Percentiles rank a stretch among this genome's conserved stretches.
Conservation (phyloP, 1,140 invertebrate species). For the Dolichoris vasculosae region DNA sequence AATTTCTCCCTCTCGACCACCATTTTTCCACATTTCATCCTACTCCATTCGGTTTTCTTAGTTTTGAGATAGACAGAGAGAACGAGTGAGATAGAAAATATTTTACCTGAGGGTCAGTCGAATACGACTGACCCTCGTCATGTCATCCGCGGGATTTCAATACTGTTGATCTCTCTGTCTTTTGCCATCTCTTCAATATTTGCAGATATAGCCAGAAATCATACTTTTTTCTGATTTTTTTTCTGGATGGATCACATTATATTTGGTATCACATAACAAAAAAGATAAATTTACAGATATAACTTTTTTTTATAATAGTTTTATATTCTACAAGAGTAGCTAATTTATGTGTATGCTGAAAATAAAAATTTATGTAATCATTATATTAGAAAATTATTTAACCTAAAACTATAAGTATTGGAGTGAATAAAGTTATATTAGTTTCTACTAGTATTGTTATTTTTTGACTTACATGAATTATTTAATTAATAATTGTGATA, state of each 20-base stretch:
- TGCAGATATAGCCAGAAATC: constrained; percentile 36
- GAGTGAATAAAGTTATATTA: too few species aligned
- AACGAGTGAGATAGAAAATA: not conserved
- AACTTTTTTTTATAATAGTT: not conserved
- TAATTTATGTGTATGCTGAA: not conserved
- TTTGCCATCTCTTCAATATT: constrained; percentile 39
- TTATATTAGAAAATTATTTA: too few species aligned
- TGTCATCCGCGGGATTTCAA: constrained; percentile 70
- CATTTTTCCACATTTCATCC: constrained; percentile 25
- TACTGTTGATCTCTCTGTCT: constrained; percentile 54
- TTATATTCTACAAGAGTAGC: not conserved
- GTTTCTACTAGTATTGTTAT: too few species aligned
- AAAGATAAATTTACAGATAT: not conserved
- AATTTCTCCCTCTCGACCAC: constrained; percentile 47
- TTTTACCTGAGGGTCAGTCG: constrained; percentile 67
- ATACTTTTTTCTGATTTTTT: constrained; percentile 22
- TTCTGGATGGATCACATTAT: not conserved
- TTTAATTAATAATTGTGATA: too few species aligned
- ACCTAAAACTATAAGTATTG: too few species aligned
- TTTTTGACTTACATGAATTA: too few species aligned
- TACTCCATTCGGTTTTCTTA: constrained; percentile 39
- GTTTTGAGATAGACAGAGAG: constrained; percentile 14
- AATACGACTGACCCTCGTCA: constrained; percentile 70
- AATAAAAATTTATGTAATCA: not conserved
- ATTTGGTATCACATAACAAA: not conserved